Conservation (phyloP, 2,797 vertebrate species). For the Morus bassanus region DNA sequence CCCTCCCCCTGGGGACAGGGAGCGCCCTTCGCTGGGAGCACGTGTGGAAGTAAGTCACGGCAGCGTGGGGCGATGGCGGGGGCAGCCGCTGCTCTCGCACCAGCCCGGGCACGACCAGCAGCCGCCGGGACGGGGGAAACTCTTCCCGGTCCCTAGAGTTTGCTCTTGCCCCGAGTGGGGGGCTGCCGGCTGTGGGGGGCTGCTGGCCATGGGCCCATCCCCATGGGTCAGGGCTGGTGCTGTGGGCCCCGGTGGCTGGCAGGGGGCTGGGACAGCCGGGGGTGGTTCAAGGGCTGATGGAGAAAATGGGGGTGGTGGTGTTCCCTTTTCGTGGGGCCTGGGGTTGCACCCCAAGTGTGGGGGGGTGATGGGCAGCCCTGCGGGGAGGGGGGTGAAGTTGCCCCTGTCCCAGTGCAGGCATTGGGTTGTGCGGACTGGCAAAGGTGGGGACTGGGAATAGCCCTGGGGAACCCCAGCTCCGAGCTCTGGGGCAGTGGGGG, state of each 20-base stretch:
- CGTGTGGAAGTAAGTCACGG: background rate
- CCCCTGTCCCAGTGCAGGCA: background rate
- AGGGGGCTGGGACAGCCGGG: too few species aligned
- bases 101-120: background rate
- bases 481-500: background rate
- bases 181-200: too few species aligned
- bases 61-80: background rate
- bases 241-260: background rate
- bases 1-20: background rate
- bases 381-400: too few species aligned
- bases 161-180: too few species aligned
- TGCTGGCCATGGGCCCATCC: background rate
- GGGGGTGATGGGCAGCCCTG: background rate
- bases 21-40: background rate
- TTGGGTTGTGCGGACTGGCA: background rate
- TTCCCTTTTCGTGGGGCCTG: accelerated
- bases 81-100: background rate
- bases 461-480: background rate
- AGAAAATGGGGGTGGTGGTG: too few species aligned
- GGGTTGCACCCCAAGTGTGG: accelerated
- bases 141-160: background rate
- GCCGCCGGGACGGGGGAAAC: accelerated
- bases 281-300: too few species aligned
- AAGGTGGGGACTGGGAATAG: background rate
- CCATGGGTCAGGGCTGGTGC: background rate